A percentile compares a stretch with the other conserved stretches of the same genome.
These are phyloP conservation scores for Nymphalis io DNA, from an alignment of 1,140 invertebrate genomes.

Conservation along the genomic window DNA sequence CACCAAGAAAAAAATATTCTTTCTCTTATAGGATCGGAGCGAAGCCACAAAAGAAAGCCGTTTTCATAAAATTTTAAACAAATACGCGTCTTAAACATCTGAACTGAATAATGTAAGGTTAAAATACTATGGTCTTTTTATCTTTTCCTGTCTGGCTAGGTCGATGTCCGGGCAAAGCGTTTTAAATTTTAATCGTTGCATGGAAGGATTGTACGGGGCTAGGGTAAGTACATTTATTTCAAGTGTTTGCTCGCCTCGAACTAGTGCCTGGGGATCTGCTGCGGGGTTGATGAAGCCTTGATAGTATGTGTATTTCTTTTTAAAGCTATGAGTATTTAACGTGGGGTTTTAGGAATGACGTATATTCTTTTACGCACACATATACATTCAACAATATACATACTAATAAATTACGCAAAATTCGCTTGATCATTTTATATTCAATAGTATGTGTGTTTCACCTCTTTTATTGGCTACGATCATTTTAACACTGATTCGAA, in stretches of 20 bases:
- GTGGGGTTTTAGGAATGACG: background rate
- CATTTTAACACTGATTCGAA: too few relatives aligned
- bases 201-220: constrained; percentile 2
- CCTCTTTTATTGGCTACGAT: too few relatives aligned
- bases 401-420: too few relatives aligned
- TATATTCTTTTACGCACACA: too few relatives aligned
- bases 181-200: constrained; percentile 14
- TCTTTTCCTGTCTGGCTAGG: constrained; percentile 12
- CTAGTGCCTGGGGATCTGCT: constrained; percentile 1
- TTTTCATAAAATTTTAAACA: too few relatives aligned
- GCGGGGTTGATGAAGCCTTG: constrained; percentile 12
- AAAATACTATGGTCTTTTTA: background rate
- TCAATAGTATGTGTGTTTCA: too few relatives aligned
- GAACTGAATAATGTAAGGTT: background rate
- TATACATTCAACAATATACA: too few relatives aligned
- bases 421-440: too few relatives aligned
- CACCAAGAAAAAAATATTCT: too few relatives aligned
- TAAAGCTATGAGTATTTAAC: constrained; percentile 7
- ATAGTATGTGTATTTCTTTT: constrained; percentile 7
- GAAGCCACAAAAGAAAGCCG: too few relatives aligned
- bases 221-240: constrained; percentile 12
- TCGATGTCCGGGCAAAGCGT: constrained; percentile 8
- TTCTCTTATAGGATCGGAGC: too few relatives aligned
- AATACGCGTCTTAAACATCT: too few relatives aligned
- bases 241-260: constrained; percentile 10